These are phyloP conservation scores for Rhagonycha lutea DNA, from an alignment of 2,888 invertebrate species.

Conservation along the genomic window DNA sequence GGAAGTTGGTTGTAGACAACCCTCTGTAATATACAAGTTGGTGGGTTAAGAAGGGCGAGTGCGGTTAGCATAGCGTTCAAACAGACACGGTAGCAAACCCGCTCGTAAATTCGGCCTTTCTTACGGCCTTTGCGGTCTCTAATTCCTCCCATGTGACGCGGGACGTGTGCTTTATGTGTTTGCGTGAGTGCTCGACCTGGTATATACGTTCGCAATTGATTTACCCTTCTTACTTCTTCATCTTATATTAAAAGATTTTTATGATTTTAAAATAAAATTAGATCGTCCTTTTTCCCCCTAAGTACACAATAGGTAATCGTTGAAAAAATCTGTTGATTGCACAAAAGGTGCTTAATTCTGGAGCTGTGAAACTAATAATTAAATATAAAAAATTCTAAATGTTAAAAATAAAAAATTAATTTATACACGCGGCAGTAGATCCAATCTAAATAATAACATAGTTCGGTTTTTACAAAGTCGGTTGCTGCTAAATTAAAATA, in stretches of 20 bases:
- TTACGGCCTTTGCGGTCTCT: conserved; percentile 53
- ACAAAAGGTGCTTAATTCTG: too few species aligned
- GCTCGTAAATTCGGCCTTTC: conserved; percentile 54
- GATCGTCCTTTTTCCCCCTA: background rate
- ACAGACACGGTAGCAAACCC: conserved; percentile 48
- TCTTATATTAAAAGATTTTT: conserved; percentile 31
- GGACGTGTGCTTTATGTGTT: conserved; percentile 55
- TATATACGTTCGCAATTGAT: conserved; percentile 51
- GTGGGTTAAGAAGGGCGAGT: conserved; percentile 32
- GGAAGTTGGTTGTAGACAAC: conserved; percentile 30
- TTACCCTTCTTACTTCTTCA: conserved; percentile 36
- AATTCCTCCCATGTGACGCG: conserved; percentile 55
- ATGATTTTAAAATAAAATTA: conserved; percentile 31
- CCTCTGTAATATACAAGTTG: conserved; percentile 30
- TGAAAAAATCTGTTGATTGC: too few species aligned
- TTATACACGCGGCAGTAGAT: background rate
- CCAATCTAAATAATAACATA: background rate
- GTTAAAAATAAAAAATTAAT: background rate
- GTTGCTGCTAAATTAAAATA: background rate
- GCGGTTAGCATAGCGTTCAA: conserved; percentile 47
- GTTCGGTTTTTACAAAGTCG: background rate
- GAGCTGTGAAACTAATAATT: background rate
- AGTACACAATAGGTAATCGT: too few species aligned
- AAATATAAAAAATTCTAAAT: background rate
- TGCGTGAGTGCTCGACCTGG: conserved; percentile 52